These are phyloP conservation scores for Arvicanthis niloticus DNA, from an alignment of 2,113 vertebrate genomes.

Conservation along the genomic window DNA sequence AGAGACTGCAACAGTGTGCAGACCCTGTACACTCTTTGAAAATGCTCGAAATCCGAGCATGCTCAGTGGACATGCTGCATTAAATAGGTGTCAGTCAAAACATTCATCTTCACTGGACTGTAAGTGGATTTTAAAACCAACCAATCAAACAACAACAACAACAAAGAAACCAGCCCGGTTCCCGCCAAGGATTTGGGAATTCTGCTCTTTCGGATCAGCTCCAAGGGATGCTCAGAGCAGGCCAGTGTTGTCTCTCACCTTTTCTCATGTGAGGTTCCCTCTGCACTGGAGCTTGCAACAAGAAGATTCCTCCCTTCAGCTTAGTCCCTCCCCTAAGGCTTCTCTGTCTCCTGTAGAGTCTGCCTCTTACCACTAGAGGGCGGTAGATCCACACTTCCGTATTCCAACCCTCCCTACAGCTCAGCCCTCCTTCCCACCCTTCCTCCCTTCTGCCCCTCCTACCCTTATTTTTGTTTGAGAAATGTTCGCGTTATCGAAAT, in stretches of 20 bases:
- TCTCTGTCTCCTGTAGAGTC: not conserved
- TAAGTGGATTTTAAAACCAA: too few relatives aligned
- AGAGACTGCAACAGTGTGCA: not conserved
- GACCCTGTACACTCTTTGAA: not conserved
- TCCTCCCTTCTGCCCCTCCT: too few relatives aligned
- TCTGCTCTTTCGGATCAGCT: too few relatives aligned
- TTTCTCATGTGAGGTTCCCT: not conserved
- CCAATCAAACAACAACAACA: too few relatives aligned
- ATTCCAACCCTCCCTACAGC: not conserved
- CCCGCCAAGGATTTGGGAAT: too few relatives aligned
- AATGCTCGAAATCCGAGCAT: not conserved
- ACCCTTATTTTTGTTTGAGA: not conserved
- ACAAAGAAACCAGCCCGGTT: too few relatives aligned
- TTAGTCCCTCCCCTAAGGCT: not conserved
- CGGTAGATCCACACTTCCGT: not conserved
- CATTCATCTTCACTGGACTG: not conserved
- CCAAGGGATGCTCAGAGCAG: too few relatives aligned
- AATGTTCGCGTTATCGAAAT: constrained; percentile 2
- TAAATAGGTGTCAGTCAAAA: not conserved
- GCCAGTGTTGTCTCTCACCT: not conserved
- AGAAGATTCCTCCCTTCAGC: rapidly evolving
- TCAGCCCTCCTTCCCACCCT: not conserved
- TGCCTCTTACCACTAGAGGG: not conserved
- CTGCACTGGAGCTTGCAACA: rapidly evolving
- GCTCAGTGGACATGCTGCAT: not conserved